Evolutionary conservation across 2,888 invertebrate species (phyloP).

Genomic region (Agrotis puta): DNA sequence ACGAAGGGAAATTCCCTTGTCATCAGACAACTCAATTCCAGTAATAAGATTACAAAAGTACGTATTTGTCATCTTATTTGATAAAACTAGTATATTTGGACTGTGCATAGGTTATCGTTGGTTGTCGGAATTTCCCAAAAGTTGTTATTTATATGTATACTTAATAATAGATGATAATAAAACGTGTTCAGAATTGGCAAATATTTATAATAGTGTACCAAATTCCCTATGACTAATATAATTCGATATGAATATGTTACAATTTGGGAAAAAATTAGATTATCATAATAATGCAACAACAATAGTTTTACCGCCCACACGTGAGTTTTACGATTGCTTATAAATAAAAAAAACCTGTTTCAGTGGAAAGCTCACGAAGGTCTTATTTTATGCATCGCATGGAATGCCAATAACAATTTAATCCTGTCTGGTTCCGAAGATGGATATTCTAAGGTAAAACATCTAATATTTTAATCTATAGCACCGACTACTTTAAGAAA

Average conservation of each 20-base stretch:
- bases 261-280: too few relatives aligned
- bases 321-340: neutral
- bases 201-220: neutral
- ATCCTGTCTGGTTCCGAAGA: slow-evolving; percentile 99
- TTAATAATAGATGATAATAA: neutral
- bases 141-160: neutral
- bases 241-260: neutral
- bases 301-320: neutral
- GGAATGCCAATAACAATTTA: slow-evolving; percentile 98
- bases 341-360: slow-evolving; percentile 65
- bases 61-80: slow-evolving; percentile 20
- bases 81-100: neutral
- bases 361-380: slow-evolving; percentile 99
- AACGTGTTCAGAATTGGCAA: neutral
- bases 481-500: too few relatives aligned
- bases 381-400: slow-evolving; percentile 96
- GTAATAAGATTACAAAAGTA: slow-evolving; percentile 94
- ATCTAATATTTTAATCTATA: too few relatives aligned
- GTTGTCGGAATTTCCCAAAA: neutral
- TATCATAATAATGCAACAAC: too few relatives aligned
- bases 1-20: slow-evolving; percentile 93
- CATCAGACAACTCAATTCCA: slow-evolving; percentile 94
- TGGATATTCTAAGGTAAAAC: slow-evolving; percentile 93
- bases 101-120: neutral
- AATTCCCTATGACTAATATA: neutral